Evolutionary conservation across 2,113 vertebrate species (phyloP), one percentile per base, ranked within the genome.

Genomic region (Oryzias woworae): DNA sequence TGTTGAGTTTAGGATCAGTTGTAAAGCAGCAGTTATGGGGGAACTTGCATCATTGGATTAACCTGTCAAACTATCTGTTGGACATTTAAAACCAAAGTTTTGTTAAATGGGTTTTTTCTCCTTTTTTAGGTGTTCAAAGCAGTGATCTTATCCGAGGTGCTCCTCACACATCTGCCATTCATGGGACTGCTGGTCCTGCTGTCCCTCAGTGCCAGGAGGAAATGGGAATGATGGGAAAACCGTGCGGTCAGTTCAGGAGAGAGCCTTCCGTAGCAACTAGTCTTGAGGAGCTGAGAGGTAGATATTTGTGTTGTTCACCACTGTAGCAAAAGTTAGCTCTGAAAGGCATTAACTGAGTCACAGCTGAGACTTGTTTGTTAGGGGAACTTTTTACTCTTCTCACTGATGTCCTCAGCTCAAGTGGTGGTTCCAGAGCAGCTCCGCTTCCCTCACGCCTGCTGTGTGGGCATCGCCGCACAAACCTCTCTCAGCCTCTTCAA

Each of bases 381-480:
- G 31, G 8, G 7, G 10, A 36, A 36, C 2, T 12, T 12, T 36
- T 36, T 12, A 36, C 36, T 36, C 36, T 3, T 51, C 69, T 24
- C 15, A n/a, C 26, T 76, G 17, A 53, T 46, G 12, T 65, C 55
- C 44, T 36, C 75, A 98, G 95, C 82, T 0, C 89, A 87, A 58
- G 88, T 95, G 23, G 90, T 94, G 79, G 94, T 98, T 3, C 96
- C 96, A 2, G 94, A 95, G 75, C 96, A 98, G 43, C 48, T 98
- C 77, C 94, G 90, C 48, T 95, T 99, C 68, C 89, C 95, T 71
- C 91, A 92, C 36, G 81, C 94, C n/a, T 99, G 96, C 86, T 98
- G 97, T 42, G 93, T 98, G 2, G 96, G 97, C 62, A 96, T 99
- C 66, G 95, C 95, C 28, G 95, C 96, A 0, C 96, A 98, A 78